Conservation (phyloP, 1,140 invertebrate genomes). For the Saccostrea echinata region DNA sequence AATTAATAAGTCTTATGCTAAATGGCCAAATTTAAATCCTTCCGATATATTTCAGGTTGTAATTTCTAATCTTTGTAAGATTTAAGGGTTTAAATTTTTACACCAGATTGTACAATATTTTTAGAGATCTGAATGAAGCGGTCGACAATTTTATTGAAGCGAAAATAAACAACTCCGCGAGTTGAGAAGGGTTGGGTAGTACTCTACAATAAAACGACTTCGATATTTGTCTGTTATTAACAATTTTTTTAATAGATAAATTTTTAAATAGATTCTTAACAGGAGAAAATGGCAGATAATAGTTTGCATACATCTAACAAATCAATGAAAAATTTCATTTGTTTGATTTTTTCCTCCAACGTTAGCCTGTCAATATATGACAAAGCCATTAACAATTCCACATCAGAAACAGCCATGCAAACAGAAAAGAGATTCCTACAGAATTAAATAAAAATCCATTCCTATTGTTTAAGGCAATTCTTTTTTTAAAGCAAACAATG, state of each 20-base stretch:
- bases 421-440: neutral
- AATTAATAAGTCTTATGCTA: constrained; percentile 1
- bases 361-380: neutral
- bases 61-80: neutral
- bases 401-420: neutral
- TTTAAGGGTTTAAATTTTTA: neutral
- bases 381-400: constrained; percentile 18
- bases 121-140: neutral
- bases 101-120: neutral
- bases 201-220: neutral
- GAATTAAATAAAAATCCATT: neutral
- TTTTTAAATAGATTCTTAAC: neutral
- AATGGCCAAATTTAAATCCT: neutral
- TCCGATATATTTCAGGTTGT: neutral
- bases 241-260: neutral
- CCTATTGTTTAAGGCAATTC: neutral
- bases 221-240: neutral
- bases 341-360: neutral
- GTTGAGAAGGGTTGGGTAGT: neutral
- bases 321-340: constrained; percentile 24
- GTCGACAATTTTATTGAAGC: neutral
- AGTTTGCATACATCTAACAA: neutral
- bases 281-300: neutral
- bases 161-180: neutral
- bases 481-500: neutral